Evolutionary conservation across 2,797 vertebrate species (phyloP), one percentile per base, ranked within the genome.

Genomic region (Catostomus latipinnis): DNA sequence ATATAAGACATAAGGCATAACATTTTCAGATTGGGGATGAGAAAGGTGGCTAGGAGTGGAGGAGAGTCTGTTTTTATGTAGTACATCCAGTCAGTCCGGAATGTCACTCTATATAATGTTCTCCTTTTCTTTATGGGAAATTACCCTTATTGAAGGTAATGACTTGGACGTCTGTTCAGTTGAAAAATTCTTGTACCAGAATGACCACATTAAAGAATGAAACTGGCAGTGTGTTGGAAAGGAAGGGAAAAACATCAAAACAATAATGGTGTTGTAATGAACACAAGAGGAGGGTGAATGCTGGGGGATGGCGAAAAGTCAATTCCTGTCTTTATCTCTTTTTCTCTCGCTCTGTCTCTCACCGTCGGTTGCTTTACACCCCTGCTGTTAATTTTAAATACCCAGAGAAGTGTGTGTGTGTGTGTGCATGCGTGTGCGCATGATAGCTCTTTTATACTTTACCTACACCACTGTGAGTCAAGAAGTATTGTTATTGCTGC

Each of bases 301-400:
- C 71, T 14, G 61, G 80, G 74, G 74, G 78, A 78, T 6, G 77
- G 74, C 63, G 45, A 79, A 81, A 84, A 82, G 86, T 85, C 82
- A 76, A 81, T 85, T 87, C 80, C 74, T 73, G 68, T 81, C 80
- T 78, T 85, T 82, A 87, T 85, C 78, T 85, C 76, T 80, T 81
- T 68, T 75, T 56, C 49, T 56, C 65, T 82, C 57, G 49, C 69
- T 81, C 72, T 54, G 65, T 76, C 75, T 81, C 77, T 84, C 63
- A 75, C 62, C 63, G n/a, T 52, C 18, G 34, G 67, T 62, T 69
- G 63, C 80, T 71, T 82, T 54, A 45, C 52, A 60, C 72, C 80
- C 78, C 83, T 63, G 71, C 84, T 79, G 82, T 80, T 84, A 69
- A 83, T 85, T 87, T 85, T 82, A 85, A 82, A 82, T 82, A 87